Conservation (phyloP, 2,113 vertebrate genomes). For the Tupaia chinensis region DNA sequence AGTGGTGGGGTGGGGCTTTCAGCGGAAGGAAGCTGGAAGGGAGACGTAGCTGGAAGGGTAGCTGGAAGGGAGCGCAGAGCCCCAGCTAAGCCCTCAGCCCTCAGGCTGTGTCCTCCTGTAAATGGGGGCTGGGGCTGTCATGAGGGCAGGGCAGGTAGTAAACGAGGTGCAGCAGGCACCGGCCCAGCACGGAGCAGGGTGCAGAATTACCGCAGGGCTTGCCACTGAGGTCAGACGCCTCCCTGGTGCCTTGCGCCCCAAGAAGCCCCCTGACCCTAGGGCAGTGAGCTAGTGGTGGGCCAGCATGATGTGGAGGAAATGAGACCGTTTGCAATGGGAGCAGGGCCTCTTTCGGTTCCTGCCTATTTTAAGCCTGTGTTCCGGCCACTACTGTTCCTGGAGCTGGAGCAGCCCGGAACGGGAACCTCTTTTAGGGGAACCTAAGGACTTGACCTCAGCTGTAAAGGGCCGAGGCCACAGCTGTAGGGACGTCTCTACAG, state of each 20-base stretch:
- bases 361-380: conserved; percentile 69
- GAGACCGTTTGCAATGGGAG: not conserved
- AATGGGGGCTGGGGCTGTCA: not conserved
- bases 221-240: not conserved
- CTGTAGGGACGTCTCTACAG: not conserved
- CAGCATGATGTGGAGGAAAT: not conserved
- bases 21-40: not conserved
- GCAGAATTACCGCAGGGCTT: not conserved
- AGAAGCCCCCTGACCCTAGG: fast-evolving
- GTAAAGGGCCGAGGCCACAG: not conserved
- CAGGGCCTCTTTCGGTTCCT: not conserved
- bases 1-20: fast-evolving
- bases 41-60: too few species aligned
- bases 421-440: not conserved
- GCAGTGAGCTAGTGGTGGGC: not conserved
- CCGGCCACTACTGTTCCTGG: not conserved
- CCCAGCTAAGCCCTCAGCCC: not conserved
- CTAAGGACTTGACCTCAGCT: not conserved
- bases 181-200: fast-evolving
- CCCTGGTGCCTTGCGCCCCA: too few species aligned
- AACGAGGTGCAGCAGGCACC: fast-evolving
- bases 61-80: not conserved
- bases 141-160: not conserved
- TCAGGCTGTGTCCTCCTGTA: not conserved
- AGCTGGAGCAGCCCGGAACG: not conserved